A percentile compares a stretch with the other conserved stretches of the same genome.
phyloP scores from a whole-genome alignment of 2,113 vertebrate genomes.

The Dasyornis broadbenti region DNA sequence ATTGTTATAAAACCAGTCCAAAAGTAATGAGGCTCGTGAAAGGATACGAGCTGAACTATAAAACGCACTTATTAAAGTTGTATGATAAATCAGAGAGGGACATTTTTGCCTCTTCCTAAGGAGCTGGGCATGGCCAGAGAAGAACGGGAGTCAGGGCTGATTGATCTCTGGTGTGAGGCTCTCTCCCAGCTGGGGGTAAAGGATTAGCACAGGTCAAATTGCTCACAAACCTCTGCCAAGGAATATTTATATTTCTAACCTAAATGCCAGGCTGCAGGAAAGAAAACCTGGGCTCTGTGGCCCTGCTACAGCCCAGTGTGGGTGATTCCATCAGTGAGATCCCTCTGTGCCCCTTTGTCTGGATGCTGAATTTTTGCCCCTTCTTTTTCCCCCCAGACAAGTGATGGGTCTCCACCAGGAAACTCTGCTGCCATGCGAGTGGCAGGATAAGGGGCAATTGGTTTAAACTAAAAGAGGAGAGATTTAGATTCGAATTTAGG shows the following conservation, averaged over 20 bases:
- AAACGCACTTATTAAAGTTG: conserved; percentile 50
- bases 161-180: neutral
- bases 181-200: neutral
- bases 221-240: neutral
- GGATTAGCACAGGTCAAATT: conserved; percentile 13
- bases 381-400: rapidly evolving
- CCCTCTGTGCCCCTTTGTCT: neutral
- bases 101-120: neutral
- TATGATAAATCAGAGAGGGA: conserved; percentile 41
- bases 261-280: neutral
- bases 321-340: neutral
- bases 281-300: neutral
- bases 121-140: neutral
- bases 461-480: neutral
- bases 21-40: conserved; percentile 61
- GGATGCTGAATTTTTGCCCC: neutral
- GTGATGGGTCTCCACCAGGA: neutral
- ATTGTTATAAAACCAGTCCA: conserved; percentile 25
- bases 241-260: neutral
- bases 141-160: neutral
- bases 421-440: rapidly evolving
- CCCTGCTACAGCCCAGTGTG: neutral
- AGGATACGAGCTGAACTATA: conserved; percentile 44
- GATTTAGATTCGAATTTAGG: neutral
- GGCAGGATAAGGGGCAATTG: neutral